Evolutionary conservation across 2,113 vertebrate species (phyloP).

Genomic region (Myiagra hebetior): DNA sequence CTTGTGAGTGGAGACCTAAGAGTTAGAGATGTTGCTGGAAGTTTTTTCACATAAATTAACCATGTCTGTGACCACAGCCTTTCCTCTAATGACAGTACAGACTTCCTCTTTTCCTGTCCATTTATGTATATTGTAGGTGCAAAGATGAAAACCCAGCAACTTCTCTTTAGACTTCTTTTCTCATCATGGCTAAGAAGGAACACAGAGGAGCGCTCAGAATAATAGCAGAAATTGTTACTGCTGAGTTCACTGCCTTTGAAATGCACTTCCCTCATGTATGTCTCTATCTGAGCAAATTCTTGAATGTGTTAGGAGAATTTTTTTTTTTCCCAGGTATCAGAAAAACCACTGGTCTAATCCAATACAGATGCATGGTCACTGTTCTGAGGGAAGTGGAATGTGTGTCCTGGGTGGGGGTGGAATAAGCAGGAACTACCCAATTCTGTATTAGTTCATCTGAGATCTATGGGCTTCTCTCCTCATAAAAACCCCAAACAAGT

Average conservation of each 20-base stretch:
- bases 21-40: not conserved
- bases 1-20: not conserved
- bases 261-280: not conserved
- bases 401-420: not conserved
- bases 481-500: not conserved
- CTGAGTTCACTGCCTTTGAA: not conserved
- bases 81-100: not conserved
- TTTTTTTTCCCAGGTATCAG: not conserved
- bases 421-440: not conserved
- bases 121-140: not conserved
- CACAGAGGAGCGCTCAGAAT: not conserved
- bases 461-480: not conserved
- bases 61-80: not conserved
- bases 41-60: not conserved
- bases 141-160: not conserved
- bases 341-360: not conserved
- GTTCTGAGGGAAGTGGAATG: not conserved
- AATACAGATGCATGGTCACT: not conserved
- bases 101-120: not conserved
- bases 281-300: not conserved
- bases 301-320: not conserved
- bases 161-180: not conserved
- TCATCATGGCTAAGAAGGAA: not conserved
- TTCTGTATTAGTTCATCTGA: not conserved
- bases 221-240: not conserved